A percentile compares a stretch with the other conserved stretches of the same genome.
phyloP scores from a whole-genome alignment of 2,888 invertebrate genomes.

The Microplitis manilae region DNA sequence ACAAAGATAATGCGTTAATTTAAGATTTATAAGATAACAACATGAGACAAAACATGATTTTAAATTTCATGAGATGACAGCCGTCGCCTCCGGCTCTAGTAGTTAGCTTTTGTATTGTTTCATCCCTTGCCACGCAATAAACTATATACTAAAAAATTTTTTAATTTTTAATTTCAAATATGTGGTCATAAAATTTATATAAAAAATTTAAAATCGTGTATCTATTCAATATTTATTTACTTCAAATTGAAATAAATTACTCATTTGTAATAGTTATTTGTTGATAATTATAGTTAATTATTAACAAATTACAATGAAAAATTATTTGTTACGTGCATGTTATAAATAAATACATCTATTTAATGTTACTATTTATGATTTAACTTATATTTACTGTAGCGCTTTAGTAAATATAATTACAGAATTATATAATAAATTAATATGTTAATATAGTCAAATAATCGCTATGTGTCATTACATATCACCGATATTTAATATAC shows the following conservation, averaged over 20 bases:
- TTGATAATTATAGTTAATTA: background rate
- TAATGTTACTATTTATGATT: background rate
- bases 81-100: no score
- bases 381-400: background rate
- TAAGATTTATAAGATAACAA: no score
- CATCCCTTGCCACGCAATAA: no score
- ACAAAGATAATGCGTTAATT: no score
- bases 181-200: no score
- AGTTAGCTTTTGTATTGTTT: no score
- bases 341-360: background rate
- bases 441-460: background rate
- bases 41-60: no score
- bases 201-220: no score
- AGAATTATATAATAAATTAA: background rate
- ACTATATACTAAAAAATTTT: no score
- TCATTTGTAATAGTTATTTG: background rate
- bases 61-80: no score
- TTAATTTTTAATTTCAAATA: no score
- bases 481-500: slow-evolving; percentile 10
- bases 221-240: no score
- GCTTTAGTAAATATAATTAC: background rate
- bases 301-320: background rate
- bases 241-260: background rate
- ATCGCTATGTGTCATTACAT: slow-evolving; percentile 19
- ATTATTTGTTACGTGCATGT: background rate